These are phyloP conservation scores for Hiodon tergisus DNA, from an alignment of 2,113 vertebrate species.

Conservation along the genomic window DNA sequence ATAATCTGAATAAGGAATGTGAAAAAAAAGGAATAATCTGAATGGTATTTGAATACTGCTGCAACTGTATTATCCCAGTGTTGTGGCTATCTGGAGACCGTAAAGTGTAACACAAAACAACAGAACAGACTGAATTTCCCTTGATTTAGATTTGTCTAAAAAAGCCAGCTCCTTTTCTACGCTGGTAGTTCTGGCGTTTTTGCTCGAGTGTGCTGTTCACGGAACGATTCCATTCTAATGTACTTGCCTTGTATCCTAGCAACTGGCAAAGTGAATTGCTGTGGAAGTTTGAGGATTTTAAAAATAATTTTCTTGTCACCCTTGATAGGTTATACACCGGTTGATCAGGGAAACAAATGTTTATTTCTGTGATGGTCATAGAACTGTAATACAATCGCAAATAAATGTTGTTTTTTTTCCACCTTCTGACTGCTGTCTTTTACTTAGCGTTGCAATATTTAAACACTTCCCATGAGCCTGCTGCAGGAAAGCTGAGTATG, in stretches of 20 bases:
- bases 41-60: too few species aligned
- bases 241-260: conserved; percentile 51
- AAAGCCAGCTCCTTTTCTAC: conserved; percentile 34
- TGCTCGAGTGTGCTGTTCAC: conserved; percentile 28
- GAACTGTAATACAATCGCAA: conserved; percentile 32
- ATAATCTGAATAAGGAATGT: too few species aligned
- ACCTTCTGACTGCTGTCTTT: background rate
- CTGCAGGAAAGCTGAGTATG: background rate
- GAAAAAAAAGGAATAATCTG: too few species aligned
- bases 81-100: too few species aligned
- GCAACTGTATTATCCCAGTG: background rate
- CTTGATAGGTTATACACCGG: conserved; percentile 41
- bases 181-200: conserved; percentile 37
- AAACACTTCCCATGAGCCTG: background rate
- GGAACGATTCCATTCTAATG: conserved; percentile 38
- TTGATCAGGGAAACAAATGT: conserved; percentile 43
- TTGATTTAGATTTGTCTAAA: conserved; percentile 14
- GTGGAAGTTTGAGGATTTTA: conserved; percentile 47
- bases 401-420: conserved; percentile 32
- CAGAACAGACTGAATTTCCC: background rate
- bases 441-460: background rate
- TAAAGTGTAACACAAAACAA: conserved; percentile 17
- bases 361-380: conserved; percentile 39
- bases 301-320: conserved; percentile 35
- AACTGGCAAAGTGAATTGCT: conserved; percentile 41